Evolutionary conservation across 2,888 invertebrate species (phyloP).

Genomic region (Xylophagus ater): DNA sequence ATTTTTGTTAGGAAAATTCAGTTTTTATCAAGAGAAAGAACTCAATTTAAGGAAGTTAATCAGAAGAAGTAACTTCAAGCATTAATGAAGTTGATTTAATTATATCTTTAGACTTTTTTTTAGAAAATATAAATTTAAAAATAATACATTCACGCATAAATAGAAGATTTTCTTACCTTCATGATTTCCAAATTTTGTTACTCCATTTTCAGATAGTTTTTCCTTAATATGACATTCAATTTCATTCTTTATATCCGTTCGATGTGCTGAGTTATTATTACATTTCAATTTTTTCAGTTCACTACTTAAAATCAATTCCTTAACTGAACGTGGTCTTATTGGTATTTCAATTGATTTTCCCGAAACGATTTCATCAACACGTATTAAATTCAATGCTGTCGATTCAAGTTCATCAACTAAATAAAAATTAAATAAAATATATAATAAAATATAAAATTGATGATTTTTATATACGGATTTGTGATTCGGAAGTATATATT

Average conservation of each 20-base stretch:
- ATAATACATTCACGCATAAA: too few species aligned
- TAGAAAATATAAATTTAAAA: too few species aligned
- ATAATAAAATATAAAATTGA: not conserved
- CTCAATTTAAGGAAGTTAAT: too few species aligned
- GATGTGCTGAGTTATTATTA: conserved; percentile 2
- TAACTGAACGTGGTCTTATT: conserved; percentile 12
- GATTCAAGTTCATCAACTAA: not conserved
- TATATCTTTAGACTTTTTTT: too few species aligned
- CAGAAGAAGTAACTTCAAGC: too few species aligned
- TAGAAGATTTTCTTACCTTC: conserved; percentile 8
- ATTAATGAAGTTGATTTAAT: too few species aligned
- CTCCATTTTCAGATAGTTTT: not conserved
- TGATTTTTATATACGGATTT: not conserved
- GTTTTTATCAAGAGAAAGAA: too few species aligned
- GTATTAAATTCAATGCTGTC: conserved; percentile 22
- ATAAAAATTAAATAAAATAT: not conserved
- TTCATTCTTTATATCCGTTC: conserved; percentile 13
- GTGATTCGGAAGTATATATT: too few species aligned
- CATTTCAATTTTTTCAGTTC: conserved; percentile 12
- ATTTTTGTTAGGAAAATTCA: too few species aligned
- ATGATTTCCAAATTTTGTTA: not conserved
- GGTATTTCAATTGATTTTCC: conserved; percentile 4
- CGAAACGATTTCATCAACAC: conserved; percentile 19
- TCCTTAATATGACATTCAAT: conserved; percentile 1
- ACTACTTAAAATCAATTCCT: conserved; percentile 10